Evolutionary conservation across 92 coral and sea anemone genomes (phyloP), one percentile per base, ranked within the genome.

Genomic region (Diadumene lineata): DNA sequence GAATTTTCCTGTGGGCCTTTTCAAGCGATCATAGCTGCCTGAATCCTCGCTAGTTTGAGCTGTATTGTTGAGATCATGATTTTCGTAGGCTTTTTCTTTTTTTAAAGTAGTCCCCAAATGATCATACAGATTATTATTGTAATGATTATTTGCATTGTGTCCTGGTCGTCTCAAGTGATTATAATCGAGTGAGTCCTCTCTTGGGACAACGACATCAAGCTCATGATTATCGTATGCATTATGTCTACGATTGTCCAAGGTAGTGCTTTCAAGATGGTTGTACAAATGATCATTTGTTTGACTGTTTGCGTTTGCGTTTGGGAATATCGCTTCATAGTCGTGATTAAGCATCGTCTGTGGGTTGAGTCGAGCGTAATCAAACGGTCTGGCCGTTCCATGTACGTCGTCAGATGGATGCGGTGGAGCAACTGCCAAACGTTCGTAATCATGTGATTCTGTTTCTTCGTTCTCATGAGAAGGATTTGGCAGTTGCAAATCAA

Each of bases 331-430:
- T 53, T 53, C 57, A 21, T 71, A 19, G 9, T 31, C 57, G 48
- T 50, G 58, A 17, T 68, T 26, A 1, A 44, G 26, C 25, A 11
- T 56, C 27, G 56, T 56, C 13, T 43, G 22, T 34, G 55, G 55
- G 22, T 32, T 62, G 31, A 72, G 32, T 32, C 67, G 31, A 11
- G 48, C 77, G 77, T 72, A 72, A 17, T 21, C 56, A 72, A 56
- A 50, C 28, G 34, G 28, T 32, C 34, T 13, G n/a, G 24, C 2
- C 2, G 10, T 58, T 58, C 64, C 31, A 7, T 58, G 64, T 32
- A 22, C 30, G 2, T 69, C 63, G 30, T 34, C 38, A 25, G 75
- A 21, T 31, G 31, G 34, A 23, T 56, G 34, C 13, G 43, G 55
- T 9, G 75, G 28, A 15, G n/a, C 27, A 31, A 29, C 44, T 4